Conservation (phyloP, 1,140 invertebrate species). For the Drosophila miranda region DNA sequence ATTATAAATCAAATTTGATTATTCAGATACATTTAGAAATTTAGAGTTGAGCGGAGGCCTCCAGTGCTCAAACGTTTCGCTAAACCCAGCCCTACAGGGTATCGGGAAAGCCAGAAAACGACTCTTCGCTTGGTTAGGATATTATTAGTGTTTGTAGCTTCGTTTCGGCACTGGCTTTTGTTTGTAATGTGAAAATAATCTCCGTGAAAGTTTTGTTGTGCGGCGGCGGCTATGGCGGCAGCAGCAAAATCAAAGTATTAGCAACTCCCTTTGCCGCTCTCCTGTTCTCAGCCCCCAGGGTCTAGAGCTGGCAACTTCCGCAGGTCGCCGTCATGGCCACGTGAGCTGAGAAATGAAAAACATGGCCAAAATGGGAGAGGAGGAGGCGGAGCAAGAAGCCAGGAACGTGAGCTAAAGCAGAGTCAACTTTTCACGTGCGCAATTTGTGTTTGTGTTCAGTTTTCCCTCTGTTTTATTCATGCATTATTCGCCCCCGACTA, state of each 20-base stretch:
- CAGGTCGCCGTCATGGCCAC: slow-evolving; percentile 52
- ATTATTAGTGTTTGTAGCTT: slow-evolving; percentile 58
- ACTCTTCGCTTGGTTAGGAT: slow-evolving; percentile 38
- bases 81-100: slow-evolving; percentile 15
- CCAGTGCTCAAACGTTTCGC: neutral
- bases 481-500: slow-evolving; percentile 37
- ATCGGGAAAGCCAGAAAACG: slow-evolving; percentile 21
- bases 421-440: slow-evolving; percentile 65
- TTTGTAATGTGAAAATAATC: slow-evolving; percentile 78
- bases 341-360: slow-evolving; percentile 46
- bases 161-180: slow-evolving; percentile 57
- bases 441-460: slow-evolving; percentile 48
- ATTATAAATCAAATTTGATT: no score
- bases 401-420: slow-evolving; percentile 24
- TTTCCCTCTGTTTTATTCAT: slow-evolving; percentile 63
- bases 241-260: slow-evolving; percentile 74
- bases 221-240: slow-evolving; percentile 9
- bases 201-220: slow-evolving; percentile 59
- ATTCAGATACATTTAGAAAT: neutral
- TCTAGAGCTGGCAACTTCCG: slow-evolving; percentile 49
- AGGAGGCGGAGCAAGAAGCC: neutral
- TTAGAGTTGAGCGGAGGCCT: no score
- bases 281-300: slow-evolving; percentile 9
- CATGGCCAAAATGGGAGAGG: slow-evolving; percentile 29
- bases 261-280: slow-evolving; percentile 23